Evolutionary conservation across 2,888 invertebrate genomes (phyloP), one percentile per base, ranked within the genome.

Genomic region (Epistrophella euchroma): DNA sequence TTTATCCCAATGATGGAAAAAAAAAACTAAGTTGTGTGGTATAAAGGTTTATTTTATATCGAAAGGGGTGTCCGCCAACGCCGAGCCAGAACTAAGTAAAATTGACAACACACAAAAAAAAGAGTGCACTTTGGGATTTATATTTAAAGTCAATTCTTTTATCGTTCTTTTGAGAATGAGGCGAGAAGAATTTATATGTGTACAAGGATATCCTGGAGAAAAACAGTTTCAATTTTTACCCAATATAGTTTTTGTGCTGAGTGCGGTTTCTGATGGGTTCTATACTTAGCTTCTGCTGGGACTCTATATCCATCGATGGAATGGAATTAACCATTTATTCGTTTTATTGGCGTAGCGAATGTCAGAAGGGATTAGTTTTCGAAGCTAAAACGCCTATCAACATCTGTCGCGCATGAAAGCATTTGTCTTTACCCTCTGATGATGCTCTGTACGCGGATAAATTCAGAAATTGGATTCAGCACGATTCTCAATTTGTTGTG

Each of bases 301-400:
- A 6, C 0, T 47, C 4, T 19, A 35, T 22, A 37, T 25, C 70
- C 62, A 77, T 78, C 77, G 62, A 74, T 28, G 58, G 82, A 86
- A 86, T 81, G 77, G 86, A 86, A 86, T 86, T 82, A 86, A 82
- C 77, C 82, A 86, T 86, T 86, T 86, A 86, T 86, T 78, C 86
- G 86, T 86, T 86, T 86, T 86, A 86, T 86, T 86, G 86, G 86
- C 86, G 74, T 86, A 74, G 74, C 82, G 86, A 86, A 86, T 86
- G 86, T 86, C 78, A 74, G 86, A 86, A 78, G 86, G 86, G 86
- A 86, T 86, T 86, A 86, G 86, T 74, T 86, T 78, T 82, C 52
- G 86, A 74, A 74, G 86, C 86, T 82, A 86, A 74, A 86, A 86
- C 86, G 86, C 86, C 86, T 78, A 86, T 75, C 82, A 74, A 86